Evolutionary conservation across 2,113 vertebrate species (phyloP).

Genomic region (Gavialis gangeticus): DNA sequence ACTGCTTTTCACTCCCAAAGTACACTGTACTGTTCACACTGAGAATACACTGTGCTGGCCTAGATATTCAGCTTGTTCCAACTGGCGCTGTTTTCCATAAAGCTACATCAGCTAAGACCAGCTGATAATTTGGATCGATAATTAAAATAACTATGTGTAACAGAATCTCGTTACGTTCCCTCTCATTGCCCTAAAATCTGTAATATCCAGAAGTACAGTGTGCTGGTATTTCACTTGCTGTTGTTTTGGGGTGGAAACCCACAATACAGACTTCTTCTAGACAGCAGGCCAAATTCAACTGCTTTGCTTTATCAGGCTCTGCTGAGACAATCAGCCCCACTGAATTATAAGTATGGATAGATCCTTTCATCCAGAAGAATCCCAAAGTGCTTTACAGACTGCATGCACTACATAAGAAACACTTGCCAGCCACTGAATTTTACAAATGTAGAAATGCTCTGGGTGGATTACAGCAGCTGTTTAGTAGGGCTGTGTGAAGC

Average conservation of each 20-base stretch:
- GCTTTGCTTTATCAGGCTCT: not conserved
- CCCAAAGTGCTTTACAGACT: not conserved
- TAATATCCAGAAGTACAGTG: not conserved
- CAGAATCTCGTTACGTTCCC: not conserved
- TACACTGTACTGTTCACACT: not conserved
- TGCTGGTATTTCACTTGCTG: not conserved
- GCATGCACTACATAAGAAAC: not conserved
- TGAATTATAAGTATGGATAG: not conserved
- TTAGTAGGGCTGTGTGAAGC: not conserved
- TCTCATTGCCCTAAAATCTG: not conserved
- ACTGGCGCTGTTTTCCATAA: not conserved
- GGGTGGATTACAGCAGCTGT: not conserved
- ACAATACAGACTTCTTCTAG: not conserved
- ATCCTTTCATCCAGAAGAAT: not conserved
- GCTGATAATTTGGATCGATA: not conserved
- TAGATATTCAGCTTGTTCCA: not conserved
- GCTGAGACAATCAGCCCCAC: not conserved
- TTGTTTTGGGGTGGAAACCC: not conserved
- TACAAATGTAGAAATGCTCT: not conserved
- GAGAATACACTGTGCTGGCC: not conserved
- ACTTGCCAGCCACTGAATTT: not conserved
- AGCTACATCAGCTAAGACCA: not conserved
- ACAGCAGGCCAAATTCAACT: not conserved
- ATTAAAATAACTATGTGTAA: not conserved
- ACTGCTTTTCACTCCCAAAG: not conserved